Conservation (phyloP, 2,113 vertebrate species). For the Sprattus sprattus region DNA sequence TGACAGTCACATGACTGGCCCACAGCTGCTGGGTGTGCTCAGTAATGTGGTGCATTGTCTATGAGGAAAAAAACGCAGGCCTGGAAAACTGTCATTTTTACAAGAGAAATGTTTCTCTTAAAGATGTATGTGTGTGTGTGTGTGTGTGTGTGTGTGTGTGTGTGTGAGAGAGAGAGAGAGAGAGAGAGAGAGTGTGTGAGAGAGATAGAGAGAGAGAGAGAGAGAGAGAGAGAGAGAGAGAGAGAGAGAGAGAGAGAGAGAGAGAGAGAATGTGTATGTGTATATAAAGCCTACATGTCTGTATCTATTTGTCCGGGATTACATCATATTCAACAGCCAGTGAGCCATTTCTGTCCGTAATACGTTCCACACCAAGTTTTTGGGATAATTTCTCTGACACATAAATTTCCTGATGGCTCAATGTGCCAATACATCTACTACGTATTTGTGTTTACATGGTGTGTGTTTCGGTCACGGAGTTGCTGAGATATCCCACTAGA, state of each 20-base stretch:
- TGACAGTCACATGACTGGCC: neutral
- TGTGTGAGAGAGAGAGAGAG: neutral
- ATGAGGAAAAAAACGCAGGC: no score
- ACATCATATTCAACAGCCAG: neutral
- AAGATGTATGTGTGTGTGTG: neutral
- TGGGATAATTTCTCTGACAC: neutral
- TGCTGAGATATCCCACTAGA: neutral
- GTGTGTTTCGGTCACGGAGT: neutral
- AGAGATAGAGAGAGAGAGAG: neutral
- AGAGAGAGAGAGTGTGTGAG: slow-evolving; percentile 19
- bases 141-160: slow-evolving; percentile 19
- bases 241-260: neutral
- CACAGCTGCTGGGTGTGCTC: neutral
- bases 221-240: neutral
- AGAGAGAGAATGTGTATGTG: neutral
- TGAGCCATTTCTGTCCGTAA: neutral
- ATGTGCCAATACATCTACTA: neutral
- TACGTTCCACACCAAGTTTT: neutral
- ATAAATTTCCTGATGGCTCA: neutral
- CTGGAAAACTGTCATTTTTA: no score
- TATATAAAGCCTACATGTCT: no score
- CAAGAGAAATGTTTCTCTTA: neutral
- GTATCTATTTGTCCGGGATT: no score
- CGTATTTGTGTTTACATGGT: neutral
- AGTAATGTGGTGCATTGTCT: neutral